Conservation (phyloP, 2,113 vertebrate species). For the Solea senegalensis region DNA sequence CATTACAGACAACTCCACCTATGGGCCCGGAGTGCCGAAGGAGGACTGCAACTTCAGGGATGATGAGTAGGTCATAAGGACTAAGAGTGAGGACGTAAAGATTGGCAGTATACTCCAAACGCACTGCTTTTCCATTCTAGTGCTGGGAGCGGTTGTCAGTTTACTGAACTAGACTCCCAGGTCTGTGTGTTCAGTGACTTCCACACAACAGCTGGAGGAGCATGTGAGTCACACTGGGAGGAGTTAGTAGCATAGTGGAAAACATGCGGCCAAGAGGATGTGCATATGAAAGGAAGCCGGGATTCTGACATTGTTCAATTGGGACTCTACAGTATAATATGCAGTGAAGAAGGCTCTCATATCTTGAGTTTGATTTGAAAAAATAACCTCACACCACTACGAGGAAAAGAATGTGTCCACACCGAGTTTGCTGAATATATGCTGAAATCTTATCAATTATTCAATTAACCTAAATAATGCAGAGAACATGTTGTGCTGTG, state of each 20-base stretch:
- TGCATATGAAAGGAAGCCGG: slow-evolving; percentile 12
- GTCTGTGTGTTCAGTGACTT: slow-evolving; percentile 35
- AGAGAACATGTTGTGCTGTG: too few relatives aligned
- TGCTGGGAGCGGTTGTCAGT: neutral
- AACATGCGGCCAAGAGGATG: slow-evolving; percentile 23
- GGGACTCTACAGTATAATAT: neutral
- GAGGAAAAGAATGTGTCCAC: neutral
- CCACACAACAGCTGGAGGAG: slow-evolving; percentile 50
- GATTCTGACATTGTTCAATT: slow-evolving; percentile 18
- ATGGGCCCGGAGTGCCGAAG: slow-evolving; percentile 32
- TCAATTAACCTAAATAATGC: neutral
- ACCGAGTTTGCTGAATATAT: slow-evolving; percentile 3
- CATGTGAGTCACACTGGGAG: slow-evolving; percentile 40
- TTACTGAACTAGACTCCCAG: slow-evolving; percentile 11
- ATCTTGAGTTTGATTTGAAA: neutral
- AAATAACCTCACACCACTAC: neutral
- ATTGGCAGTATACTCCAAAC: slow-evolving; percentile 35
- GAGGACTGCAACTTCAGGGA: slow-evolving; percentile 46
- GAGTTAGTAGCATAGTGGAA: slow-evolving; percentile 24
- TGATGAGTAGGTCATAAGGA: slow-evolving; percentile 34
- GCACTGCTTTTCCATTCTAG: slow-evolving; percentile 10
- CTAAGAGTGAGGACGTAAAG: slow-evolving; percentile 19
- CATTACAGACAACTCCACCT: slow-evolving; percentile 47
- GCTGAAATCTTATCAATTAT: neutral
- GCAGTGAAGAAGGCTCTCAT: neutral